Base-by-base conservation (phyloP, 1,140 invertebrate species). In the Pogonus chalceus region DNA sequence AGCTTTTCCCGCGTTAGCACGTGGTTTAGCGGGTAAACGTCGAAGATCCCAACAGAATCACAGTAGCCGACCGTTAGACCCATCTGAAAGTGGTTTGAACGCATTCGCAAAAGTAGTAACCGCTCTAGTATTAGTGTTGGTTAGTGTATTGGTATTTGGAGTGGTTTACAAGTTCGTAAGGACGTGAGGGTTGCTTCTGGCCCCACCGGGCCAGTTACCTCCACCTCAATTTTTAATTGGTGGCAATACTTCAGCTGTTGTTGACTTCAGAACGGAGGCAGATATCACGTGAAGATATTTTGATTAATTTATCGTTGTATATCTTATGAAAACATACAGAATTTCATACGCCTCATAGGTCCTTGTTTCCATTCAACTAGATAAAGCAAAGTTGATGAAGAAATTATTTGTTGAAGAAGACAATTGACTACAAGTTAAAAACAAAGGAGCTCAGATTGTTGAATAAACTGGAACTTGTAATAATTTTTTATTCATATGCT, bases 141-240 rank as follows among this genome's bases (percentile, higher is more conserved):
- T 87, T 20, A 84, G 81, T 59, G 80, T 87, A 46, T 72, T 87
- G 62, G 83, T 86, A 49, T 85, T 86, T 65, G 78, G 83, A 10
- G 81, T 86, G 1, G 82, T 87, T 20, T 86, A 85, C 63, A 87
- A 86, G 64, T 85, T 85, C 62, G 81, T 84, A 60, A 74, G 79
- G 63, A 83, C 82, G 79, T 85, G 82, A 85, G 82, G 82, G 39
- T 83, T 81, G 76, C 77, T 85, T 68, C 72, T 84, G 78, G 79
- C 79, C 67, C 81, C 80, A 60, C 64, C 51, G 65, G 64, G 53
- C 60, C 64, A 54, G 22, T 23, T 12, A 35, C 47, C 2, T 18
- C 54, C 21, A 58, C 59, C 23, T 48, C 16, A 31, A 43, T 43
- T 10, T 18, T 18, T 43, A 43, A 43, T 43, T 16, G 37, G 37